These are phyloP conservation scores for Stichopus chloronotus DNA, from an alignment of 35 echinoderm and acorn worm genomes.

Conservation along the genomic window DNA sequence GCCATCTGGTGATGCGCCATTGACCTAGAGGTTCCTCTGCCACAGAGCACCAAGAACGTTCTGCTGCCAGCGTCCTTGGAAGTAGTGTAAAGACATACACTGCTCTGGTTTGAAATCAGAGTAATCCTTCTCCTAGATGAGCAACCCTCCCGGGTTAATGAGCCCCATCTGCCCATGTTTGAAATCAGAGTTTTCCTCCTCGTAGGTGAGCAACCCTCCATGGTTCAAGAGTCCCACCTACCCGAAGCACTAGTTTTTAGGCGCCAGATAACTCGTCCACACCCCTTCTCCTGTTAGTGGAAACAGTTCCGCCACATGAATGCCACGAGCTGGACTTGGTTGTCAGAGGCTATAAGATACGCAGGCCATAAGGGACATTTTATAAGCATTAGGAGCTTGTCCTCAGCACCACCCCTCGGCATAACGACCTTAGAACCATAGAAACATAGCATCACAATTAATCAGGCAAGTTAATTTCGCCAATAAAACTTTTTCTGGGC, in stretches of 20 bases:
- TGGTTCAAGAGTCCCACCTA: too few relatives aligned
- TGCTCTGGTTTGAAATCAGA: slow-evolving; percentile 19
- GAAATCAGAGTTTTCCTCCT: slow-evolving; percentile 32
- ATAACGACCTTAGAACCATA: too few relatives aligned
- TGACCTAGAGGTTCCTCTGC: too few relatives aligned
- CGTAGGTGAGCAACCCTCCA: slow-evolving; percentile 17
- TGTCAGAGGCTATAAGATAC: slow-evolving; percentile 48
- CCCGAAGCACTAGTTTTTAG: too few relatives aligned
- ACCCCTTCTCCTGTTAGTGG: slow-evolving; percentile 58
- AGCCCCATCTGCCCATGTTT: slow-evolving; percentile 35
- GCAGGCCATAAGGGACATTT: slow-evolving; percentile 7
- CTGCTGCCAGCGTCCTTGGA: slow-evolving; percentile 4
- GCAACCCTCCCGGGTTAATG: slow-evolving; percentile 2
- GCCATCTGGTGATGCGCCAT: too few relatives aligned
- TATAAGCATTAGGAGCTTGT: neutral
- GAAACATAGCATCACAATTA: too few relatives aligned
- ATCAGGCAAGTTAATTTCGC: too few relatives aligned
- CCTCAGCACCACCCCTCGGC: neutral
- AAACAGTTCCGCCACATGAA: slow-evolving; percentile 57
- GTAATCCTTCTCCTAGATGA: neutral
- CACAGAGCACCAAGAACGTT: slow-evolving; percentile 8
- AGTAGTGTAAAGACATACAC: slow-evolving; percentile 21
- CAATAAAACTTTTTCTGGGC: too few relatives aligned
- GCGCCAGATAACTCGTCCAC: slow-evolving; percentile 13
- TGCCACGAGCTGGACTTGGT: slow-evolving; percentile 49